Base-by-base conservation (phyloP, 2,113 vertebrate genomes). In the Nesogale talazaci region DNA sequence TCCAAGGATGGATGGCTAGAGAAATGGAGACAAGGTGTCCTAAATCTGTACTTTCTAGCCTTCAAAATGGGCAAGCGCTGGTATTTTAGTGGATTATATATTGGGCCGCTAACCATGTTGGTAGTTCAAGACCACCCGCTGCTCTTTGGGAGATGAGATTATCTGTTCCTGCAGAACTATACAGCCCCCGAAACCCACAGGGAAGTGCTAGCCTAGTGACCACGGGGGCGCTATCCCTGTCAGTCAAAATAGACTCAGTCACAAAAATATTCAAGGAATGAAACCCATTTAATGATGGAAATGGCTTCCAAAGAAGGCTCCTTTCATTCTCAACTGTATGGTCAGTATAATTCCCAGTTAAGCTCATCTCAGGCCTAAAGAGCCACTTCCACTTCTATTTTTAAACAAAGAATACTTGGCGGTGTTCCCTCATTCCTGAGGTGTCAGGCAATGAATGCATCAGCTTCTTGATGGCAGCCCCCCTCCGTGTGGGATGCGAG, bases 331-430 rank as follows among this genome's bases (percentile, higher is more conserved):
- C 76, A 93, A 77, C 4, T 69, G 6, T n/a, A 63, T 36, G 70
- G 40, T 46, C 46, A 77, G 16, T 77, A 77, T 15, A 46, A 77
- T 77, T 69, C 31, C 42, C 59, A 19, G 25, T 31, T 91, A 70
- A 89, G 31, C 19, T 80, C 22, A 65, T 69, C 29, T 88, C 23
- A 80, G 34, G 23, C 83, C 70, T 69, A 91, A 96, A 89, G 56
- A 85, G 89, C 56, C 6, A 70, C 17, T 89, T 38, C 38, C 34
- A 72, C 17, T 90, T 78, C 57, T 25, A 52, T 42, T 34, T 77
- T 61, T 61, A 61, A 61, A 61, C 16, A 61, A 59, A 61, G 16
- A 19, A 19, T 61, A 61, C 10, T 20, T 22, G 22, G 22, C 22
- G 20, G 29, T 65, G 70, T n/a, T 29, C 25, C 40, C 67, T 76